Conservation (phyloP, 2,797 vertebrate species). For the Takifugu rubripes region DNA sequence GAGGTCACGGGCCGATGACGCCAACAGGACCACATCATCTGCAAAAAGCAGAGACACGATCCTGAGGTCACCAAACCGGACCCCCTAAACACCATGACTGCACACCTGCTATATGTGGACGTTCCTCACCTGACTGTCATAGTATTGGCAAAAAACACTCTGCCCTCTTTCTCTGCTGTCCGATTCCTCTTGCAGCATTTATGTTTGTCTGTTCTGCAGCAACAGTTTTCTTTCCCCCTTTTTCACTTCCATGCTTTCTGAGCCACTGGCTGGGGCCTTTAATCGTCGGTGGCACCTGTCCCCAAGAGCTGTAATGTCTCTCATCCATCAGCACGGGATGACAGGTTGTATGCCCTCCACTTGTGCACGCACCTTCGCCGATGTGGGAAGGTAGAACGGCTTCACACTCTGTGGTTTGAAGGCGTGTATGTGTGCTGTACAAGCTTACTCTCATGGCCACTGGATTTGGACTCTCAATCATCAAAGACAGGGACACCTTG, state of each 20-base stretch:
- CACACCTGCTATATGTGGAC: no score
- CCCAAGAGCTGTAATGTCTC: conserved; percentile 73
- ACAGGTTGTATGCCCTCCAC: conserved; percentile 37
- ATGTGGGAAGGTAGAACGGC: conserved; percentile 38
- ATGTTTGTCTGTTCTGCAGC: conserved; percentile 72
- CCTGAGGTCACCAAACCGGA: no score
- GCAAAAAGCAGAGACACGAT: no score
- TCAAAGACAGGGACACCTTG: conserved; percentile 32
- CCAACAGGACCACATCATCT: no score
- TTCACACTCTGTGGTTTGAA: conserved; percentile 45
- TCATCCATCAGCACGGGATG: conserved; percentile 73
- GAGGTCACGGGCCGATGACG: no score
- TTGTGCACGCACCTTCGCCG: conserved; percentile 7
- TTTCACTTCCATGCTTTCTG: conserved; percentile 70
- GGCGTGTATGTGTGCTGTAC: conserved; percentile 38
- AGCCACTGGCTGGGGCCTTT: conserved; percentile 72
- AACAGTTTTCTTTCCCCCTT: conserved; percentile 63
- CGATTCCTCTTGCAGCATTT: conserved; percentile 57
- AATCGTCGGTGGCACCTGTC: conserved; percentile 78
- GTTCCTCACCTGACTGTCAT: no score
- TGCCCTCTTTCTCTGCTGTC: conserved; percentile 41
- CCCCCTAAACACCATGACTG: no score
- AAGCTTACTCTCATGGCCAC: conserved; percentile 57
- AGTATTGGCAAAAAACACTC: no score
- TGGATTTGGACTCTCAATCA: conserved; percentile 62